Evolutionary conservation across 2,113 vertebrate species (phyloP), one percentile per base, ranked within the genome.

Genomic region (Pteropus alecto): DNA sequence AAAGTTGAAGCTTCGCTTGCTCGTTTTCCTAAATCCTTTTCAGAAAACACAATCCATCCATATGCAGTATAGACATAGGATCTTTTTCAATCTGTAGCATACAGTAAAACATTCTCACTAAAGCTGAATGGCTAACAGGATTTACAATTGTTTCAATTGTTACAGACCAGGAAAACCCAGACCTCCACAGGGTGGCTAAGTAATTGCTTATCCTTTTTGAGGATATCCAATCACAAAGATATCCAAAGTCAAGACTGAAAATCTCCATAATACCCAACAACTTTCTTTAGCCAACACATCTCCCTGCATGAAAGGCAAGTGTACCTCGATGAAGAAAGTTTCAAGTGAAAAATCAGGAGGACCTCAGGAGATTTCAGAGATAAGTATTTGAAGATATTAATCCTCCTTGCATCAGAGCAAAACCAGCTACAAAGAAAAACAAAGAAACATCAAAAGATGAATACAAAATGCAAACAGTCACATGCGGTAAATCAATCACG

Each of bases 381-480:
- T 26, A 95, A 89, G 87, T 90, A 70, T 87, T 89, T 90, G 74
- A 92, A 93, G 73, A 93, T 79, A 38, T 8, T 96, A 92, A 95
- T 96, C 81, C 67, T 86, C 35, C 71, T 82, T 74, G 77, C 33
- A 73, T 90, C 68, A 88, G 21, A 92, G 61, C 1, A 87, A 90
- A 81, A 54, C 5, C 89, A 63, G 35, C 82, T 91, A 91, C 21
- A 96, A 82, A 95, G 82, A 43, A 94, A 95, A 85, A 96, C 60
- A 95, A 94, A 95, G 76, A 71, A 51, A 84, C 60, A 86, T 86
- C 78, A 94, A 86, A 96, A 73, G 11, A 65, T 30, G 77, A 94
- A 78, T 58, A 38, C 46, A 82, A 71, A 96, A 97, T 70, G 61
- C 81, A 94, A 95, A 91, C 88, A 70, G 76, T 74, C 76, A 63